These are phyloP conservation scores for Pseudomugil gertrudae DNA, from an alignment of 2,797 vertebrate genomes.

Conservation along the genomic window DNA sequence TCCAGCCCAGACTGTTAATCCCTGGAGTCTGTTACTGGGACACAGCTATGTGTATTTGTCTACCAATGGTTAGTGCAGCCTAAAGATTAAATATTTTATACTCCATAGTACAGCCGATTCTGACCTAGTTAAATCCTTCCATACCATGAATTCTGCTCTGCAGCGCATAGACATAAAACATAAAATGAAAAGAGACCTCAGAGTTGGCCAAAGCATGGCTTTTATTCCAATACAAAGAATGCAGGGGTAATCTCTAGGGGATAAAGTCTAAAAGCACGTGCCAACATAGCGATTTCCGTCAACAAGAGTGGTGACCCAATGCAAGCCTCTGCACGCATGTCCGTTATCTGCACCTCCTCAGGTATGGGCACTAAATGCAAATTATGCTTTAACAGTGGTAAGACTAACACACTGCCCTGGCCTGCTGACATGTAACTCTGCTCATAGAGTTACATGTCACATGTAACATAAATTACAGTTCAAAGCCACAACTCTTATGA, in stretches of 20 bases:
- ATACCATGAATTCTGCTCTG: conserved; percentile 11
- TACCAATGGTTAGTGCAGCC: conserved; percentile 41
- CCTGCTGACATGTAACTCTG: too few relatives aligned
- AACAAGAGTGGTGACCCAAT: conserved; percentile 1
- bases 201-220: background rate
- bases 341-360: background rate
- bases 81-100: conserved; percentile 64
- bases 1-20: conserved; percentile 65
- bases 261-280: conserved; percentile 19
- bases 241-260: conserved; percentile 21
- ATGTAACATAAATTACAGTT: background rate
- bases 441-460: background rate
- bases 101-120: conserved; percentile 33
- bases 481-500: background rate
- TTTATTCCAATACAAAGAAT: conserved; percentile 10
- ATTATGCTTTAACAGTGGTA: background rate
- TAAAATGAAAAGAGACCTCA: background rate
- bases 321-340: background rate
- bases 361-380: background rate
- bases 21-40: conserved; percentile 66
- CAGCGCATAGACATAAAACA: background rate
- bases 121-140: conserved; percentile 46
- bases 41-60: conserved; percentile 56
- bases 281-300: conserved; percentile 1
- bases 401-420: background rate